These are phyloP conservation scores for Martes martes DNA, from an alignment of 2,113 vertebrate species.

Conservation along the genomic window DNA sequence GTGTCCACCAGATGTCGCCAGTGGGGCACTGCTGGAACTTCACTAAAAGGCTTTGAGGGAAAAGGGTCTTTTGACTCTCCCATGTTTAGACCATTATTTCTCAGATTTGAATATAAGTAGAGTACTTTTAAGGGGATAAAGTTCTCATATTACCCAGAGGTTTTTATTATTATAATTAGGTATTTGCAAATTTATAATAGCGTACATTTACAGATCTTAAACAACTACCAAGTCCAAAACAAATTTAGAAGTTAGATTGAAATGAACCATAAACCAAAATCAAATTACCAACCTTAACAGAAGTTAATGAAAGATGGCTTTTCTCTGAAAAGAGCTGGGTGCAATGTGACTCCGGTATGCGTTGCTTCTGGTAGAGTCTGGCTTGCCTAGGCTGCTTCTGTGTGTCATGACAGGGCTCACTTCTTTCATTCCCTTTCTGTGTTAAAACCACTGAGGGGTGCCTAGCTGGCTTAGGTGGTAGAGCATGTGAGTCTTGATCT, in stretches of 20 bases:
- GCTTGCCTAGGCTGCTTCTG: fast-evolving
- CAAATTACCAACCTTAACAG: not conserved
- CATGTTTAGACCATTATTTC: not conserved
- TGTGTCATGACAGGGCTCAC: not conserved
- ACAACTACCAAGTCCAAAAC: not conserved
- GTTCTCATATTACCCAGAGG: not conserved
- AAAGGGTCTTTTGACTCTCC: not conserved
- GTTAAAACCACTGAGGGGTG: not conserved
- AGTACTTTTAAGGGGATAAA: not conserved
- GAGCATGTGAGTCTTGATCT: not conserved
- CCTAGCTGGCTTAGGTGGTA: not conserved
- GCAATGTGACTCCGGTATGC: fast-evolving
- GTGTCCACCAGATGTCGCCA: constrained; percentile 59
- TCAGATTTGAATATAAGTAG: not conserved
- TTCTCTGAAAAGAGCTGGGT: not conserved
- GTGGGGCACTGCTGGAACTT: not conserved
- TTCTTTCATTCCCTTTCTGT: not conserved
- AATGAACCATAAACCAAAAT: constrained; percentile 18
- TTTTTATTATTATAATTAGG: not conserved
- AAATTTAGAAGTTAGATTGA: not conserved
- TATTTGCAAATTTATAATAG: not conserved
- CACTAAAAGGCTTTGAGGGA: not conserved
- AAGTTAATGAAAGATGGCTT: not conserved
- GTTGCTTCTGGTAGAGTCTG: fast-evolving
- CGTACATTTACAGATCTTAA: not conserved